Evolutionary conservation across 2,113 vertebrate species (phyloP).

Genomic region (Struthio camelus): DNA sequence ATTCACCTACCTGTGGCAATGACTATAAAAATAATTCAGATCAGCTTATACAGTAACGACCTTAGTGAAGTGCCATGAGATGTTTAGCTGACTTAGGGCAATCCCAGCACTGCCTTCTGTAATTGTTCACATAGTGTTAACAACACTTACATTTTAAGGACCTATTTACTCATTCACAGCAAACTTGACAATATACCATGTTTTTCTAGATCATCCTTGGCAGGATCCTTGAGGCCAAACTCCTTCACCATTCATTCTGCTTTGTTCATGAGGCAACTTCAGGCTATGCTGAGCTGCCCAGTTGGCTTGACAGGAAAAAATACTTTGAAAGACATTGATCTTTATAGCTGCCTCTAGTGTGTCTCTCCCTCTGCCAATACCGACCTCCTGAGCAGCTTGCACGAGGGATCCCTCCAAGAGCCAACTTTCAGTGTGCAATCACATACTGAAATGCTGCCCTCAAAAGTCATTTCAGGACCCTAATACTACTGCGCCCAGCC

Average conservation of each 20-base stretch:
- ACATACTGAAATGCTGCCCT: not conserved
- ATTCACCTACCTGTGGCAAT: not conserved
- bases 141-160: not conserved
- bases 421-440: not conserved
- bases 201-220: not conserved
- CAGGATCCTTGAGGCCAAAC: not conserved
- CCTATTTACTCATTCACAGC: not conserved
- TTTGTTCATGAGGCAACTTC: not conserved
- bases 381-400: not conserved
- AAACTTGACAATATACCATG: not conserved
- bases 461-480: not conserved
- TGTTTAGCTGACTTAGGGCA: not conserved
- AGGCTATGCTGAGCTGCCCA: not conserved
- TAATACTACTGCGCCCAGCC: not conserved
- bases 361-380: not conserved
- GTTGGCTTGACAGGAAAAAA: not conserved
- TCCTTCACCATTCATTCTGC: not conserved
- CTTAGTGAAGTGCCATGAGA: not conserved
- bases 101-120: not conserved
- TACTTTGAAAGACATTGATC: not conserved
- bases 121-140: not conserved
- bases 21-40: not conserved
- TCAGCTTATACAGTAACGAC: not conserved
- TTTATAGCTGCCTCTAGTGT: not conserved
- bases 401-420: not conserved